phyloP scores from a whole-genome alignment of 2,113 vertebrate genomes.

The Sceloporus undulatus region DNA sequence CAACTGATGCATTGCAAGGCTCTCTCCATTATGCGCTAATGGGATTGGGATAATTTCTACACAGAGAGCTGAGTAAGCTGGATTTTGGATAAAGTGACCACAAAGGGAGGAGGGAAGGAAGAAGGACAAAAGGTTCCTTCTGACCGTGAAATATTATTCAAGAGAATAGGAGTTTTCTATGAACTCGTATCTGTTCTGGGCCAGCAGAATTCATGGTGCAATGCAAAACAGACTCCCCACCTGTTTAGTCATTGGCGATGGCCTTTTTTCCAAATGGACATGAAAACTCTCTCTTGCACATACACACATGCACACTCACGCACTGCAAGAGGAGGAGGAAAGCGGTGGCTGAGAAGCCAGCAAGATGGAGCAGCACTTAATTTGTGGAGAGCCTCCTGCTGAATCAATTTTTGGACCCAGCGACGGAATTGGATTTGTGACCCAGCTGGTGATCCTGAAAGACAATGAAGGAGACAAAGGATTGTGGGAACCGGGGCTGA shows the following conservation, averaged over 20 bases:
- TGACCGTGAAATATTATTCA: fast-evolving
- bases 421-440: not conserved
- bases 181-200: not conserved
- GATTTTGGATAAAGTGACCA: not conserved
- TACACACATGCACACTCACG: no score
- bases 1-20: fast-evolving
- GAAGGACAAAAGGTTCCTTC: slow-evolving; percentile 30
- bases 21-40: slow-evolving; percentile 19
- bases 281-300: no score
- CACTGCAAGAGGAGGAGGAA: not conserved
- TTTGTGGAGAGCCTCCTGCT: not conserved
- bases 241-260: not conserved
- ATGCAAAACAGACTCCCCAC: not conserved
- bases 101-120: not conserved
- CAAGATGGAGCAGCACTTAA: not conserved
- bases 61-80: not conserved
- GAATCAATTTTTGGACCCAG: not conserved
- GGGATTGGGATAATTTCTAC: slow-evolving; percentile 26
- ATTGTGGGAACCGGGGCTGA: not conserved
- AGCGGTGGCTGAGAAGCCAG: not conserved
- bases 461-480: not conserved
- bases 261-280: not conserved
- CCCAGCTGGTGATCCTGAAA: no score
- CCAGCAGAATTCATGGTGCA: not conserved
- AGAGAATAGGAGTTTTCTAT: slow-evolving; percentile 8